Conservation (phyloP, 2,113 vertebrate species). For the Triplophysa siluroides region DNA sequence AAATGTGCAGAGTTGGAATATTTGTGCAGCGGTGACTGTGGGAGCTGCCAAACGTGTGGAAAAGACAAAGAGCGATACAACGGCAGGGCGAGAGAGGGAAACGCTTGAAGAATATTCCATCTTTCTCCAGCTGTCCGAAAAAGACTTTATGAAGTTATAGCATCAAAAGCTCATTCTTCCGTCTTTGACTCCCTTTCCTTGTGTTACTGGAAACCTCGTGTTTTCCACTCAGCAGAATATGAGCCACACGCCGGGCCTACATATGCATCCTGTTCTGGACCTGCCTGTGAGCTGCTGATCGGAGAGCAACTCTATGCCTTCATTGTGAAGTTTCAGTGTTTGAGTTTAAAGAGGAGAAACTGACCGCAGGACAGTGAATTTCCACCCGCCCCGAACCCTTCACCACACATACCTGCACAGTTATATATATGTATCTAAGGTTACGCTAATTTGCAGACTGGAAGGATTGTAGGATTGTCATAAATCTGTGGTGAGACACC, state of each 20-base stretch:
- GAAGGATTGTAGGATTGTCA: constrained; percentile 12
- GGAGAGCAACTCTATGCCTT: neutral
- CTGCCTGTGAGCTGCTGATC: constrained; percentile 8
- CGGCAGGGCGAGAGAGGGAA: constrained; percentile 38
- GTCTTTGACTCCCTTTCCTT: constrained; percentile 49
- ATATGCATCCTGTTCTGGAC: constrained; percentile 31
- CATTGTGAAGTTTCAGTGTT: neutral
- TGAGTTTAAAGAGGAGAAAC: neutral
- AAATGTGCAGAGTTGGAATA: constrained; percentile 79
- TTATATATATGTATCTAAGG: constrained; percentile 30
- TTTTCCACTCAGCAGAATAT: constrained; percentile 72
- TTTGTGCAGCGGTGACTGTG: constrained; percentile 69
- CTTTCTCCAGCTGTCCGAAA: constrained; percentile 54
- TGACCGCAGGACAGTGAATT: constrained; percentile 16
- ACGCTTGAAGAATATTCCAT: constrained; percentile 41
- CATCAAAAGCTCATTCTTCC: constrained; percentile 67
- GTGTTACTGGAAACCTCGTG: constrained; percentile 70
- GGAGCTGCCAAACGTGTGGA: constrained; percentile 68
- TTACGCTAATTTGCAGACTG: constrained; percentile 34
- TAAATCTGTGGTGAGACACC: constrained; percentile 29
- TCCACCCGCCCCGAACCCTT: neutral
- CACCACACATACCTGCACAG: constrained; percentile 20
- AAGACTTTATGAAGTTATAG: constrained; percentile 71
- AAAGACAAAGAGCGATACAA: constrained; percentile 47
- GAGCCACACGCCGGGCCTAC: constrained; percentile 54